Evolutionary conservation across 2,888 invertebrate species (phyloP), one percentile per base, ranked within the genome.

Genomic region (Agonopterix alstromeriana): DNA sequence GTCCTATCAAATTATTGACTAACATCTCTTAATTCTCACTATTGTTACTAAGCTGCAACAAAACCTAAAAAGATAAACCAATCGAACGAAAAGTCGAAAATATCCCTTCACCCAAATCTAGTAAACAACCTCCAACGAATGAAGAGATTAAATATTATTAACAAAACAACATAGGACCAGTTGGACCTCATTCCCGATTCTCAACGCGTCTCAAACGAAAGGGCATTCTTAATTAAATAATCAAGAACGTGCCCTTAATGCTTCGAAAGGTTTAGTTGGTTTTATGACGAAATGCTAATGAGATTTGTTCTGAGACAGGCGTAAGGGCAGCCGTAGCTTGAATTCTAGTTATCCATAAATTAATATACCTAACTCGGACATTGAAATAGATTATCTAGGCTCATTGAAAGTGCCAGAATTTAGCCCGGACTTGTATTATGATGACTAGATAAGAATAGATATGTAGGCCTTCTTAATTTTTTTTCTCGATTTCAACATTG

Each of bases 151-250:
- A 73, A 76, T 5, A 27, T 72, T 70, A 73, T 70, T 71, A 72
- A 67, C 46, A 14, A 41, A 10, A 3, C 10, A 10, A 27, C 43
- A 12, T 9, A 35, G 53, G 63, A 72, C 81, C 73, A 64, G 79
- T 72, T 64, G 57, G 53, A 56, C 79, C 57, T 73, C 84, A 82
- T 83, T 82, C 82, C 81, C 65, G 77, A 85, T 86, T 84, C 77
- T 79, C 67, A 65, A 83, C 81, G 85, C 69, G 54, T 69, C 63
- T 78, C 80, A 71, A 52, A 52, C 59, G 56, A 42, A 54, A 35
- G 53, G 55, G 58, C 63, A 53, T 54, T 66, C 72, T 76, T 83
- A 82, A 82, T 82, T 81, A 79, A 82, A 78, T 79, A 76, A 77
- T 76, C 75, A 73, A 70, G 70, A 62, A 59, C 57, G 60, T 52